phyloP scores from a whole-genome alignment of 2,797 vertebrate species.

The Melanotaenia nigrans region DNA sequence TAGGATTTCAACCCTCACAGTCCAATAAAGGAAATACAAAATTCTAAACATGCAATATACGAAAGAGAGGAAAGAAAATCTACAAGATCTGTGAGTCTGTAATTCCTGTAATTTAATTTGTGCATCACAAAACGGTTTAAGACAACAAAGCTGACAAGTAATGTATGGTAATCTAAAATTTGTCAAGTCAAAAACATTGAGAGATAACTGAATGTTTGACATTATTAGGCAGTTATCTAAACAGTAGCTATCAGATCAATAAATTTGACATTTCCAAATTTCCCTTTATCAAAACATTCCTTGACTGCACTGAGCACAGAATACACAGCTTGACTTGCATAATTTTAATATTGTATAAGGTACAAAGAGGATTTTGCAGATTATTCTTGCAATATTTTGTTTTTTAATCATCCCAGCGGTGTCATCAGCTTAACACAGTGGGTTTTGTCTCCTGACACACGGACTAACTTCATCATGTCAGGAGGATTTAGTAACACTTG shows the following conservation, averaged over 20 bases:
- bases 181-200: background rate
- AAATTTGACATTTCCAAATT: background rate
- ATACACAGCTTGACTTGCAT: background rate
- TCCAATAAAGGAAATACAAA: background rate
- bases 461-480: background rate
- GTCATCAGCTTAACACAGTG: background rate
- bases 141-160: background rate
- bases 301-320: background rate
- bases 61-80: background rate
- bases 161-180: background rate
- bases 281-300: background rate
- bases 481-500: background rate
- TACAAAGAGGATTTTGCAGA: background rate
- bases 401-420: background rate
- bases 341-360: background rate
- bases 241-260: background rate
- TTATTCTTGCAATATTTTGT: background rate
- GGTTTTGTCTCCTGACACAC: background rate
- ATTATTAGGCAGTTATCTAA: background rate
- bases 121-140: background rate
- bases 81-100: background rate
- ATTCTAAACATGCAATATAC: background rate
- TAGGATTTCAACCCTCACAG: background rate
- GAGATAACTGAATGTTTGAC: background rate
- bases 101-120: background rate